A percentile compares a stretch with the other conserved stretches of the same genome.
Conservation (phyloP, 1,140 invertebrate species). For the Drosophila pandora region DNA sequence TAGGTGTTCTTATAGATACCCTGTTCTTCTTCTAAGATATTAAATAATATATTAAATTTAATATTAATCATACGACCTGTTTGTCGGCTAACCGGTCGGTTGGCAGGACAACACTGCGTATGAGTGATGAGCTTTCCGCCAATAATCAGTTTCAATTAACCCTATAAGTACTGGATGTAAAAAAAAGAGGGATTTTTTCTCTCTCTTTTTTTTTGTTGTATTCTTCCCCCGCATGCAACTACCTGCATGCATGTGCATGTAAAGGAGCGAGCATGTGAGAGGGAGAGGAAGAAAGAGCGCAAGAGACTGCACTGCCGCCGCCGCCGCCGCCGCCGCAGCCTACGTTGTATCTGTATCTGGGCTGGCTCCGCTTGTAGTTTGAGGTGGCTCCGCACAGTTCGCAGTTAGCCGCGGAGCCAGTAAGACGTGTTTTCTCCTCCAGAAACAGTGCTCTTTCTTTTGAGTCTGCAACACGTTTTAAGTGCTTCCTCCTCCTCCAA, state of each 20-base stretch:
- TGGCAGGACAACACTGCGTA: background rate
- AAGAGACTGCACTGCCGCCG: constrained; percentile 44
- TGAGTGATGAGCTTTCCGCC: background rate
- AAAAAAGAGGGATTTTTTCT: constrained; percentile 37
- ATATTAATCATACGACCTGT: background rate
- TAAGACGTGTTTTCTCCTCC: constrained; percentile 82
- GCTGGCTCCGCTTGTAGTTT: constrained; percentile 38
- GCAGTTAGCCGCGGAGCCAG: constrained; percentile 81
- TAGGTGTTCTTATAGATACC: constrained; percentile 4
- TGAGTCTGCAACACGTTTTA: constrained; percentile 75
- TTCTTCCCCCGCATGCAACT: constrained; percentile 32
- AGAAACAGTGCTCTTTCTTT: constrained; percentile 51
- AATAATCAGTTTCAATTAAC: background rate
- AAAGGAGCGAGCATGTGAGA: constrained; percentile 25
- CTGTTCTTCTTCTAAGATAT: background rate
- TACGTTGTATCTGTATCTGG: background rate
- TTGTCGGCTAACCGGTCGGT: background rate
- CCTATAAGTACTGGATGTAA: background rate
- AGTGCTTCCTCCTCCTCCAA: constrained; percentile 60
- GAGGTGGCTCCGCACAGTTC: constrained; percentile 30
- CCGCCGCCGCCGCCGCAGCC: constrained; percentile 17
- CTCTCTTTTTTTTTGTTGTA: constrained; percentile 29
- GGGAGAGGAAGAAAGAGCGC: constrained; percentile 23
- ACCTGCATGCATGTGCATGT: constrained; percentile 57
- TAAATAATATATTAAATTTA: background rate